Evolutionary conservation across 2,888 invertebrate genomes (phyloP).

Genomic region (Parnassius smintheus): DNA sequence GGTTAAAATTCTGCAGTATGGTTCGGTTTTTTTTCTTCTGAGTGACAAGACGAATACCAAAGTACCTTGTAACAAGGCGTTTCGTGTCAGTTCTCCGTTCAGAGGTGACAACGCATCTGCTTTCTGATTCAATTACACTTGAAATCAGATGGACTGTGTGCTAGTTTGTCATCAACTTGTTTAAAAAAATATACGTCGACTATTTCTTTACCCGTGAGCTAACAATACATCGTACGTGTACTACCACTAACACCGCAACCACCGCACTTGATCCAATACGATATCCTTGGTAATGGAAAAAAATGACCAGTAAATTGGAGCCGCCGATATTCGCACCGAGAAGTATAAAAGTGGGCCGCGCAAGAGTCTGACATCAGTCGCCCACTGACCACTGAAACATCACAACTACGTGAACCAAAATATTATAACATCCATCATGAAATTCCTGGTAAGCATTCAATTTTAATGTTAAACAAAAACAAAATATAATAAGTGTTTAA

Average conservation of each 20-base stretch:
- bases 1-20: too few species aligned
- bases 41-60: too few species aligned
- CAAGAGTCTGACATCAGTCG: conserved; percentile 52
- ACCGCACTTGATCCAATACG: neutral
- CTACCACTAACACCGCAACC: neutral
- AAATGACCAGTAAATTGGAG: conserved; percentile 41
- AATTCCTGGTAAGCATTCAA: conserved; percentile 60
- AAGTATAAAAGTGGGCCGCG: conserved; percentile 51
- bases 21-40: too few species aligned
- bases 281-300: conserved; percentile 51
- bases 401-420: conserved; percentile 14
- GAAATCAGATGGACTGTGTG: too few species aligned
- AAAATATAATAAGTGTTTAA: too few species aligned
- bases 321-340: conserved; percentile 29
- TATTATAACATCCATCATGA: conserved; percentile 50
- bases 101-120: too few species aligned
- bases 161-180: too few species aligned
- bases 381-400: conserved; percentile 41
- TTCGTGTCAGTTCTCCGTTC: too few species aligned
- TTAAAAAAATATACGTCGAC: too few species aligned
- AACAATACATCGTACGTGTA: neutral
- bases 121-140: too few species aligned
- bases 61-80: too few species aligned
- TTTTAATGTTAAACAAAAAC: too few species aligned
- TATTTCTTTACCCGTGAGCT: neutral